Base-by-base conservation (phyloP, 2,888 invertebrate genomes). In the Cataglyphis cursor region DNA sequence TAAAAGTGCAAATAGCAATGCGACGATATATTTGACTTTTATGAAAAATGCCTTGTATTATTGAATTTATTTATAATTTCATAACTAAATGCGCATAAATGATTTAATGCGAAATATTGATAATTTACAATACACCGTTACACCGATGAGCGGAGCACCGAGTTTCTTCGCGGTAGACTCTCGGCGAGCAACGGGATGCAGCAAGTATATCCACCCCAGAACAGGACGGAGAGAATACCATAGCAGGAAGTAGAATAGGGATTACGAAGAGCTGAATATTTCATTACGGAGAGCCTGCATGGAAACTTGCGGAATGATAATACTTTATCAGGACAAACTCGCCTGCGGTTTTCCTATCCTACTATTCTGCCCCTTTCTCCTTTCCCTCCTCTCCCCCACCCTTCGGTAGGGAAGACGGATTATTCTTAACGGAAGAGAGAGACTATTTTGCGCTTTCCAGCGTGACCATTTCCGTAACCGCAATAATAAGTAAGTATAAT, bases 251-350 rank as follows among this genome's bases (percentile, higher is more conserved):
- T 88, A 84, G 85, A 85, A 86, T 83, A 81, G 65, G 86, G 90
- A 90, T 90, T 90, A 87, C 85, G 85, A 86, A 85, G 73, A 87
- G 85, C 88, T 90, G 89, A 90, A 90, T 90, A 89, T 89, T 90
- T 90, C 89, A 90, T 90, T 88, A 89, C 72, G 83, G 85, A 85
- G 84, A 85, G 84, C 84, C 84, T 88, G 88, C 89, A 87, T 88
- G 87, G 85, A 89, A 88, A 88, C 86, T 86, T 85, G 87, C 72
- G 87, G 86, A 89, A 90, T 87, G 87, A 89, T 90, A 90, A 90
- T 88, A 88, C 88, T 90, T 90, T 89, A 89, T 88, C 87, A 88
- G 89, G 78, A 81, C 62, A 73, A 80, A 82, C 76, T 57, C 73
- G 78, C 65, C 81, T 57, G 83, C 70, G 66, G 80, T 73, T 64